A percentile compares a stretch with the other conserved stretches of the same genome.
These are phyloP conservation scores for Clarias batrachus DNA, from an alignment of 2,113 vertebrate genomes.

Conservation along the genomic window DNA sequence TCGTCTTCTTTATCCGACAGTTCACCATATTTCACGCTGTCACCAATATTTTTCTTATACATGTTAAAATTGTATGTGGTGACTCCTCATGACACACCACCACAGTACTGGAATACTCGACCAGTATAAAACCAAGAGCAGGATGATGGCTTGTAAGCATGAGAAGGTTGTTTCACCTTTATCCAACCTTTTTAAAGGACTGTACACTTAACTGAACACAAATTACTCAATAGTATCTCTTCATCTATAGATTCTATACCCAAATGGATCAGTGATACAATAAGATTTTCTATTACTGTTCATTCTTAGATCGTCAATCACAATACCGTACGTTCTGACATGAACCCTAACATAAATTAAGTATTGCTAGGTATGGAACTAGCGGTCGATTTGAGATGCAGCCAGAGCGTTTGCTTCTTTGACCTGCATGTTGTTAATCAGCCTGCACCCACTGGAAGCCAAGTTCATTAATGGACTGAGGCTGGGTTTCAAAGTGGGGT, in stretches of 20 bases:
- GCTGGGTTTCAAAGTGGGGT: neutral
- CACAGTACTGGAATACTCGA: neutral
- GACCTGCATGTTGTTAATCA: neutral
- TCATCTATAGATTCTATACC: neutral
- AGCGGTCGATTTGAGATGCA: neutral
- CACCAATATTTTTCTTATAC: neutral
- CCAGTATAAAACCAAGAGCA: neutral
- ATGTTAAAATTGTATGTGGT: neutral
- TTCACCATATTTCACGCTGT: neutral
- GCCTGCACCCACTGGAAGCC: neutral
- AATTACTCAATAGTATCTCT: neutral
- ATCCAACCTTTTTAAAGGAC: neutral
- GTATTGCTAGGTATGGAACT: neutral
- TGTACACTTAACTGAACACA: neutral
- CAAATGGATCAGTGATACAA: neutral
- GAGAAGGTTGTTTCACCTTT: neutral
- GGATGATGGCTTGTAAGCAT: neutral
- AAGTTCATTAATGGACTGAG: neutral
- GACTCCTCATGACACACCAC: neutral
- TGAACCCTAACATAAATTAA: neutral
- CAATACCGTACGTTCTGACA: neutral
- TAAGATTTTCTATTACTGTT: neutral
- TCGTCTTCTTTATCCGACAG: neutral
- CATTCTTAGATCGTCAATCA: neutral
- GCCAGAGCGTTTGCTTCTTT: neutral